Conservation (phyloP, 2,888 invertebrate genomes). For the Lottia gigantea region DNA sequence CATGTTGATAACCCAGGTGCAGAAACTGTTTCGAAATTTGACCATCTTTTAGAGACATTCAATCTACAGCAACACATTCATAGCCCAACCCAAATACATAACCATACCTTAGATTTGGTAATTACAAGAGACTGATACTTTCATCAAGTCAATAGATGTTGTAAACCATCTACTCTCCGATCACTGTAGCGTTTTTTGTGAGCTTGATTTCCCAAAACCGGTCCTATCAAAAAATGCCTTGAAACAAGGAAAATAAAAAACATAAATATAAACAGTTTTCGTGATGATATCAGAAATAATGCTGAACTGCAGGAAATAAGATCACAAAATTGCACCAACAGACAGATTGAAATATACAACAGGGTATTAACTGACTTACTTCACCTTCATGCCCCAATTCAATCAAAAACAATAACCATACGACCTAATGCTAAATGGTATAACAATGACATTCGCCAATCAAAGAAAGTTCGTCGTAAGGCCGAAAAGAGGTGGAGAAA, state of each 20-base stretch:
- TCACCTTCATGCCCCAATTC: neutral
- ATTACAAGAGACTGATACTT: neutral
- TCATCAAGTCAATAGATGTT: neutral
- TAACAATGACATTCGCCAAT: neutral
- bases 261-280: too few relatives aligned
- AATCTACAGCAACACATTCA: neutral
- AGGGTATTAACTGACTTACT: neutral
- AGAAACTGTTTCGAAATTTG: neutral
- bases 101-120: neutral
- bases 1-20: neutral
- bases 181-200: neutral
- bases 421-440: neutral
- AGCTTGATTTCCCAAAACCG: neutral
- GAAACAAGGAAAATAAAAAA: too few relatives aligned
- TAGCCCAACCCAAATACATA: neutral
- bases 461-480: neutral
- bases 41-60: neutral
- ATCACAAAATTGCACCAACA: too few relatives aligned
- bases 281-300: too few relatives aligned
- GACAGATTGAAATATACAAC: neutral
- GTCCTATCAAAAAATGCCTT: neutral
- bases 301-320: too few relatives aligned
- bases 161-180: neutral
- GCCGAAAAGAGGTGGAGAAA: constrained; percentile 5
- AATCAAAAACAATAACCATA: neutral